Evolutionary conservation across 1,140 invertebrate genomes (phyloP).

Genomic region (Heliconius hewitsoni): DNA sequence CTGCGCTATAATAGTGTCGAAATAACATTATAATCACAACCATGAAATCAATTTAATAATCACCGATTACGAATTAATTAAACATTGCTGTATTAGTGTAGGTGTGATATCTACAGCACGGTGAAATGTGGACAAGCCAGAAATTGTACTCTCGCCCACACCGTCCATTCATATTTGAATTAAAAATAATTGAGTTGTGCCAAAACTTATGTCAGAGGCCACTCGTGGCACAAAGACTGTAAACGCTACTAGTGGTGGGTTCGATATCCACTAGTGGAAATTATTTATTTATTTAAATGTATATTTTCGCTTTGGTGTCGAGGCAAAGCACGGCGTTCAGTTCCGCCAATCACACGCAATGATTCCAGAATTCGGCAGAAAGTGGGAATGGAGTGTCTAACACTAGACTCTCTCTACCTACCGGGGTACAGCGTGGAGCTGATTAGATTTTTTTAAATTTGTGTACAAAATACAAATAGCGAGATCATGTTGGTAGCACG

Average conservation of each 20-base stretch:
- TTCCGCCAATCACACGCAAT: too few species aligned
- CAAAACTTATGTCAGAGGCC: neutral
- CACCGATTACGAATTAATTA: constrained; percentile 53
- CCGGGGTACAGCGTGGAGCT: too few species aligned
- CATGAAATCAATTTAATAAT: constrained; percentile 10
- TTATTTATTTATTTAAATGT: too few species aligned
- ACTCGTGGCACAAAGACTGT: too few species aligned
- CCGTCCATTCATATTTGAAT: constrained; percentile 32
- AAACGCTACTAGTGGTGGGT: too few species aligned
- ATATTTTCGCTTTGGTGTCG: too few species aligned
- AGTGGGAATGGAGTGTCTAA: too few species aligned
- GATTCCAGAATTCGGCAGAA: too few species aligned
- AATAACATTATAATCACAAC: constrained; percentile 3
- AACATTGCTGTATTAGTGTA: constrained; percentile 44
- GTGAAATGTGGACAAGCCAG: constrained; percentile 47
- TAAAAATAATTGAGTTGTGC: constrained; percentile 16
- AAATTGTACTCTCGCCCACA: constrained; percentile 39
- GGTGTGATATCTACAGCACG: constrained; percentile 44
- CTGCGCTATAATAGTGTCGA: neutral
- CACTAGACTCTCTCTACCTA: too few species aligned
- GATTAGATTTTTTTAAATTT: too few species aligned
- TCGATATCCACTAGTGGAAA: too few species aligned
- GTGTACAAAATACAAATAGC: neutral
- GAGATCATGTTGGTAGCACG: neutral
- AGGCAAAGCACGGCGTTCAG: too few species aligned